These are phyloP conservation scores for Petaurus breviceps DNA, from an alignment of 2,113 vertebrate species.

Conservation along the genomic window DNA sequence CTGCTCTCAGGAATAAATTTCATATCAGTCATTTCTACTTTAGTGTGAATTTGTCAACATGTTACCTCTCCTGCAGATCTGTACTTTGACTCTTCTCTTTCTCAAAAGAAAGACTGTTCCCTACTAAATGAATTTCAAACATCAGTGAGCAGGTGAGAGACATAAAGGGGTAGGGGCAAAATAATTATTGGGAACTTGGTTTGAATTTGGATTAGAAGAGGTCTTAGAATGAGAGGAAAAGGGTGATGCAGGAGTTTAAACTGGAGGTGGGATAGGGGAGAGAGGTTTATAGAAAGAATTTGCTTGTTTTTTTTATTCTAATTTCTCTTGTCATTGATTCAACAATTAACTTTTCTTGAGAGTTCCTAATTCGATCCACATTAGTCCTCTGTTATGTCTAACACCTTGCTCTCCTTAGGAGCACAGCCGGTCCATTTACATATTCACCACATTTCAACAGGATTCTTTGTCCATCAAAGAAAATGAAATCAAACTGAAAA, in stretches of 20 bases:
- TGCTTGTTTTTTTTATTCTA: neutral
- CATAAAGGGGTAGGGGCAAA: neutral
- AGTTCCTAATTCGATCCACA: neutral
- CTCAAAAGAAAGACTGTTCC: neutral
- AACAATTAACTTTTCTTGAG: neutral
- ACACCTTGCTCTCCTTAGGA: neutral
- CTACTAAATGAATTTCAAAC: neutral
- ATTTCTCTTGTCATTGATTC: neutral
- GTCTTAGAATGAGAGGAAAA: neutral
- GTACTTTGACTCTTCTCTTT: neutral
- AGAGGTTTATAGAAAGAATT: neutral
- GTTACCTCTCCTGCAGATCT: neutral
- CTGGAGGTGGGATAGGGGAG: neutral
- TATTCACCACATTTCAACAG: neutral
- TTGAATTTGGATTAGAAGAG: neutral
- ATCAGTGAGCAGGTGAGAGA: neutral
- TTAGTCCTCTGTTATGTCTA: neutral
- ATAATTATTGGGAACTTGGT: neutral
- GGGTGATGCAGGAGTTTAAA: neutral
- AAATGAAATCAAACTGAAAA: neutral
- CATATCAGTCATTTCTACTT: neutral
- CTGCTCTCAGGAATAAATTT: conserved; percentile 8
- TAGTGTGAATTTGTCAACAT: neutral
- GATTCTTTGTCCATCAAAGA: conserved; percentile 4
- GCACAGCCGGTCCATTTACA: neutral